phyloP scores from a whole-genome alignment of 2,113 vertebrate species.

The Lampris megalopsis region DNA sequence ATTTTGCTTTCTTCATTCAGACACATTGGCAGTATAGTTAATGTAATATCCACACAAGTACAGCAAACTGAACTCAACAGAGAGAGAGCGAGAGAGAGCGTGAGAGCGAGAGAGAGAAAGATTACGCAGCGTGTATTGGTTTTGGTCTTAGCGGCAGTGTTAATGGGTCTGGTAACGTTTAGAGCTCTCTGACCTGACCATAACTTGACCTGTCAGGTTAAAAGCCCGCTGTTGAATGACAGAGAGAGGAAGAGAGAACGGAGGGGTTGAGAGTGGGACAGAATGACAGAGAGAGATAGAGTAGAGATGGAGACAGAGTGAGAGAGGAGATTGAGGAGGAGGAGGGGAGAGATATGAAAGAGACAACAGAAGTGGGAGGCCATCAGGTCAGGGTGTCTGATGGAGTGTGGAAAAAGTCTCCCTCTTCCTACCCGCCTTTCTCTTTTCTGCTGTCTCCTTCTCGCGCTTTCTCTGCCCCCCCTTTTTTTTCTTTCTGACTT shows the following conservation, averaged over 20 bases:
- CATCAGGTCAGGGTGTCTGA: constrained; percentile 35
- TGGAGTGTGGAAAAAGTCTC: constrained; percentile 54
- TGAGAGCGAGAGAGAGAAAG: constrained; percentile 21
- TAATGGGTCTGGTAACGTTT: constrained; percentile 78
- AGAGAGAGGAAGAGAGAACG: constrained; percentile 26
- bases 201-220: constrained; percentile 71
- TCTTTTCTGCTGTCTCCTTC: neutral
- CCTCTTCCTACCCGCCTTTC: neutral
- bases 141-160: constrained; percentile 69
- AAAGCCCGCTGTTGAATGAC: constrained; percentile 76
- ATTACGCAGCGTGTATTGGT: constrained; percentile 61
- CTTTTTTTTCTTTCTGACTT: constrained; percentile 3
- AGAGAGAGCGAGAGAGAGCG: neutral
- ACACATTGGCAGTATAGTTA: too few relatives aligned
- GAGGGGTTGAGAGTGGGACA: neutral
- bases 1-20: too few relatives aligned
- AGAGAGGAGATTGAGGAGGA: neutral
- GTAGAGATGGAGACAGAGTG: neutral
- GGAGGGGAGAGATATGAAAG: neutral
- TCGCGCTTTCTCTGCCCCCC: constrained; percentile 3
- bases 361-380: neutral
- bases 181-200: constrained; percentile 75
- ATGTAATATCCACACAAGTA: too few relatives aligned
- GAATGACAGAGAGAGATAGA: neutral
- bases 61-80: too few relatives aligned